Base-by-base conservation (phyloP, 2,888 invertebrate species). In the Ectemnius continuus region DNA sequence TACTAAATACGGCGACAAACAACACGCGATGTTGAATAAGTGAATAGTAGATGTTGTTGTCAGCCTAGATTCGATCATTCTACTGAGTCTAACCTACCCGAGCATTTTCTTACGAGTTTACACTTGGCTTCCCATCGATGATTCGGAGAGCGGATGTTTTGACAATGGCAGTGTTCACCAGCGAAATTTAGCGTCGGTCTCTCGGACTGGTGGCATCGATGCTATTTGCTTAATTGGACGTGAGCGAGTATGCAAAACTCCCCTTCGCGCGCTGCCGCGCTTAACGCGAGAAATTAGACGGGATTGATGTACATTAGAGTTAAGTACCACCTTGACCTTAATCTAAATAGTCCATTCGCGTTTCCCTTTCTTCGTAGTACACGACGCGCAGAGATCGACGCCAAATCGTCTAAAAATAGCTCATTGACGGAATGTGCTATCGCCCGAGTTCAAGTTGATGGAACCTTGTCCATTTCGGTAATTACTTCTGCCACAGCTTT, bases 291-390 rank as follows among this genome's bases (percentile, higher is more conserved):
- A 70, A 67, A 60, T 28, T 14, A n/a, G 18, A 52, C 16, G 36
- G 47, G n/a, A 23, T 70, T 56, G 52, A 66, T 57, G 59, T 20
- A 52, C 20, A 69, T 63, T 36, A 47, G 18, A 18, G 18, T 66
- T n/a, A 14, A 47, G 47, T 16, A 14, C 36, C 60, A 63, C 72
- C 72, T 73, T 73, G 72, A 68, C 68, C 64, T 48, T 64, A 68
- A 68, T 73, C 63, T n/a, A 11, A 20, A 47, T n/a, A 18, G 18
- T 64, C 68, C 61, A 45, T 26, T 16, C 14, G 48, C 26, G 45
- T 3, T 28, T 61, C 63, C 59, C 63, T 52, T 45, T 58, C 62
- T 59, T 46, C 26, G 45, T 28, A 23, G 52, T 14, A 16, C 16
- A 14, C 52, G 16, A 16, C 52, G n/a, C 52, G 52, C 36, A 14